Evolutionary conservation across 1,140 invertebrate species (phyloP), one percentile per base, ranked within the genome.

Genomic region (Littorina saxatilis): DNA sequence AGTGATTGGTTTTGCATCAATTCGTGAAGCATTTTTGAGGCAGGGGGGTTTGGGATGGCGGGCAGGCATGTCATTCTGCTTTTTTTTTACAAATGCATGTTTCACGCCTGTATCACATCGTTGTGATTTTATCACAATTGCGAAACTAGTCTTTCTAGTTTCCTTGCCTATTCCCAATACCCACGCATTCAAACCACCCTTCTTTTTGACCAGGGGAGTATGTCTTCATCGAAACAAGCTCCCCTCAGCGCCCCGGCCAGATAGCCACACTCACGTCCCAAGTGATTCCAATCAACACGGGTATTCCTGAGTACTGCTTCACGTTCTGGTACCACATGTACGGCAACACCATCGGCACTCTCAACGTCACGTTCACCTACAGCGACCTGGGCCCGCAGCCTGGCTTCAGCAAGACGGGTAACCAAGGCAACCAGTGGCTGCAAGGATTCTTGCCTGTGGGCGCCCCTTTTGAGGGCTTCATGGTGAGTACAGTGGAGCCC

Each of bases 311-410:
- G n/a, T 83, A 79, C 47, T 89, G 88, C 79, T 74, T 90, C 13
- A 82, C 74, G 15, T 96, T 96, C 87, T 96, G 94, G 93, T 95
- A 93, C 86, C 95, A 96, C 87, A 96, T 96, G 96, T 96, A 94
- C 86, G 96, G 96, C 13, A 70, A 13, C 20, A 83, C 81, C 43
- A 83, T 90, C 47, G 88, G 86, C 23, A 80, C 79, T n/a, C 84
- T 90, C 23, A 68, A 80, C 27, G 75, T 88, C n/a, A 39, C 74
- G 23, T 70, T 66, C 35, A 15, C 32, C 76, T 29, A 20, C 23
- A 37, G 47, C n/a, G 68, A 13, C 52, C 11, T 11, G 68, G 43
- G 7, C 9, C 43, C 72, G 17, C 32, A 37, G 32, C 66, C 43
- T 9, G 32, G 20, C 20, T 83, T 55, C 78, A 13, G 50, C 15